Base-by-base conservation (phyloP, 1,140 invertebrate species). In the Drosophila saltans region DNA sequence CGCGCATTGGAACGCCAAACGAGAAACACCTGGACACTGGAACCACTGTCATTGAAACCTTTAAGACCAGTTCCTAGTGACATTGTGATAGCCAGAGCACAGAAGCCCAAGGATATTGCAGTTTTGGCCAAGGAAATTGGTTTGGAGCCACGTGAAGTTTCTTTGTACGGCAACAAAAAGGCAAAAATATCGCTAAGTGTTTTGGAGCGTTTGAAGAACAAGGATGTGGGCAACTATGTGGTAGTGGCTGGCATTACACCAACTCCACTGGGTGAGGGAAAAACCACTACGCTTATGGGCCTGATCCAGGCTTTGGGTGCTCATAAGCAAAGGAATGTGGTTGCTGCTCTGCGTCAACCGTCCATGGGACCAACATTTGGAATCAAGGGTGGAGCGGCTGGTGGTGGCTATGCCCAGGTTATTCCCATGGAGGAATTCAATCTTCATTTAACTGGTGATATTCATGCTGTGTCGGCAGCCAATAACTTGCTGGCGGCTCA, bases 381-480 rank as follows among this genome's bases (percentile, higher is more conserved):
- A 11, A 98, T 99, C 48, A 99, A 99, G 94, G 98, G 91, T 2
- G 91, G 91, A 6, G 91, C 91, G 0, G 91, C 91, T 11, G 91
- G 91, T 16, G 91, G 91, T 30, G 91, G 91, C 30, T 92, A 91
- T 41, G 82, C 84, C 1, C 93, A 98, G 94, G 98, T 99, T 0
- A 99, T 99, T 81, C 99, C 99, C 0, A 99, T 99, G 99, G 98
- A 99, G 93, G 99, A 99, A 85, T 99, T 99, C 92, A 99, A 99
- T 93, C 94, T 99, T 8, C 99, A 99, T 93, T 93, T 99, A 57
- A 99, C 99, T 6, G 99, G 98, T 16, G 99, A 99, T 91, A 99
- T 99, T 76, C 99, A 99, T 93, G 99, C 99, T 0, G 97, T 99
- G 3, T 97, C 97, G 1, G 98, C 98, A 3, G 99, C 99, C 6